Conservation (phyloP, 2,113 vertebrate genomes). For the Gila orcuttii region DNA sequence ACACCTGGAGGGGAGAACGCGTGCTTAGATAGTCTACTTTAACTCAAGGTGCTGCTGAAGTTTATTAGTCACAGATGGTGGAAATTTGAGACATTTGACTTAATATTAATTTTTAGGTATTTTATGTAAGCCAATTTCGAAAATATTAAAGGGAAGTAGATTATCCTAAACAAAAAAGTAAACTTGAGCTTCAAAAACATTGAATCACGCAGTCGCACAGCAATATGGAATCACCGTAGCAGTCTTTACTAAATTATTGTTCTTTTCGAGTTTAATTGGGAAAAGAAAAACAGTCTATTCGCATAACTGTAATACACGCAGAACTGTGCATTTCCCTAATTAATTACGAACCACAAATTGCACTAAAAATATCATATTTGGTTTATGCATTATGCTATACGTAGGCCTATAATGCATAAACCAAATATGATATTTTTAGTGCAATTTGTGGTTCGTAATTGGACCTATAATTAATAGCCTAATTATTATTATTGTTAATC, state of each 20-base stretch:
- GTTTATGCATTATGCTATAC: neutral
- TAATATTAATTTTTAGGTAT: conserved; percentile 56
- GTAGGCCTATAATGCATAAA: neutral
- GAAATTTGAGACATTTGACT: conserved; percentile 63
- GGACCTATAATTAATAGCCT: neutral
- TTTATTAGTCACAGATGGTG: conserved; percentile 67
- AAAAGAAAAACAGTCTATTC: neutral
- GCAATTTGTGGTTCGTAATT: neutral
- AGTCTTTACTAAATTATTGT: neutral
- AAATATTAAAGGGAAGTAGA: conserved; percentile 15
- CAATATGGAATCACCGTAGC: neutral
- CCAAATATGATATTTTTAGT: neutral
- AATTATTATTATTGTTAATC: neutral
- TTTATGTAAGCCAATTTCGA: conserved; percentile 45
- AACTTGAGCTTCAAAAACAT: neutral
- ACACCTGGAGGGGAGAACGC: conserved; percentile 61
- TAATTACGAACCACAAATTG: neutral
- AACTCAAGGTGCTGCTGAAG: conserved; percentile 61
- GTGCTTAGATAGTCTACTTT: conserved; percentile 50
- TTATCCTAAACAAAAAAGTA: neutral
- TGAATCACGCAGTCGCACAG: neutral
- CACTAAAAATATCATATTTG: neutral
- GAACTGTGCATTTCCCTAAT: neutral
- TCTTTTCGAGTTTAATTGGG: neutral
- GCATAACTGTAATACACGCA: neutral